Base-by-base conservation (phyloP, 2,113 vertebrate genomes). In the Pterocles gutturalis region DNA sequence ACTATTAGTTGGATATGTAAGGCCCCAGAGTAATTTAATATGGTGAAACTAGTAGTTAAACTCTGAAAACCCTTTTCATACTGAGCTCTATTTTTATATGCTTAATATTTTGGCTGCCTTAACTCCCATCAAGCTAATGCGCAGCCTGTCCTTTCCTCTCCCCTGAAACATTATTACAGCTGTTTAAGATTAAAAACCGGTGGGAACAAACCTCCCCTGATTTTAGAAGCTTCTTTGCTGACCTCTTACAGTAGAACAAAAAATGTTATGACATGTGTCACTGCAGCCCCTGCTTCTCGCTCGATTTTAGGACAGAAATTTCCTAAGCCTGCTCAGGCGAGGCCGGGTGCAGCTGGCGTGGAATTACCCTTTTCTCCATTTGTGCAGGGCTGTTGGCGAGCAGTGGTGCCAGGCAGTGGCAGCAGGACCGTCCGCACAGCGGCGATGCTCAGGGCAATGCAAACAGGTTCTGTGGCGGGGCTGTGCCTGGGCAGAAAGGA, bases 131-230 rank as follows among this genome's bases (percentile, higher is more conserved):
- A 69, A 33, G 53, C 69, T 76, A 79, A 72, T 13, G 62, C 3
- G 5, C 58, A 94, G 73, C 69, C 70, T 87, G 79, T 83, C 66
- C 91, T 94, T 77, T 89, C 61, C 96, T 86, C 55, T 77, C 72
- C 45, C 38, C 36, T n/a, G 49, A 36, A 92, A 66, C 81, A 60
- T 96, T 87, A 38, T 92, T 93, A 76, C 94, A 95, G 94, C 90
- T 95, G 91, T 36, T 96, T 41, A 72, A 87, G 70, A 90, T 92
- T 97, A 96, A 89, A 97, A 94, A 71, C 34, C 3, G 6, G n/a
- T 85, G 94, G 91, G 90, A 94, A 82, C 49, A 70, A 93, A 62
- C 88, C 64, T 90, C 62, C 71, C 72, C 46, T 58, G 89, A 72
- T 95, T 95, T 95, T 90, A 64, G 76, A 87, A 80, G 84, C 85